Conservation (phyloP, 2,797 vertebrate genomes). For the Anolis apletophallus region DNA sequence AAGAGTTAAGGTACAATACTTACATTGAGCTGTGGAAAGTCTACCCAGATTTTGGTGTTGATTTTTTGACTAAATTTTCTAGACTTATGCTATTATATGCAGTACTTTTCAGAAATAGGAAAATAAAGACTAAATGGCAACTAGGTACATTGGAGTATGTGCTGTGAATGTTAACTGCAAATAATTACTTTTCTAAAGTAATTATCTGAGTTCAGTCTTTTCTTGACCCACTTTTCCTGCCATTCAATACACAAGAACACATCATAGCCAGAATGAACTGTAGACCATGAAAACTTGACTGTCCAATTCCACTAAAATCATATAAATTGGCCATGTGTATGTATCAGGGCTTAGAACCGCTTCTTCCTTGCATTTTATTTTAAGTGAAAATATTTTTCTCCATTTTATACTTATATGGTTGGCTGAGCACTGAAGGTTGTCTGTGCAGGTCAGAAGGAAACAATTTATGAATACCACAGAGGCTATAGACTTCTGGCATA, state of each 20-base stretch:
- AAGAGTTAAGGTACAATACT: too few species aligned
- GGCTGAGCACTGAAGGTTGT: not conserved
- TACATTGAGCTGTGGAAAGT: too few species aligned
- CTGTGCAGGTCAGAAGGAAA: constrained; percentile 19
- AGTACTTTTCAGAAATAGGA: not conserved
- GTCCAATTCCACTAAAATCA: not conserved
- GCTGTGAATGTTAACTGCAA: not conserved
- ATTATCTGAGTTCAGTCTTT: not conserved
- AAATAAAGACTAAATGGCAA: not conserved
- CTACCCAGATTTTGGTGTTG: too few species aligned
- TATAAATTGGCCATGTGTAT: not conserved
- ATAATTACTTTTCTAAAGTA: not conserved
- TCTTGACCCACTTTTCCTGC: not conserved
- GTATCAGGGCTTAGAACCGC: not conserved
- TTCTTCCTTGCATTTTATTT: constrained; percentile 56
- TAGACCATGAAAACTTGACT: not conserved
- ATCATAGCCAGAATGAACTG: too few species aligned
- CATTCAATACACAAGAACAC: not conserved
- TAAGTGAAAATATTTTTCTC: not conserved
- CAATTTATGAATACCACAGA: not conserved
- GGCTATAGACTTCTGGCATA: not conserved
- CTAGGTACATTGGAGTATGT: not conserved
- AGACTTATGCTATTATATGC: too few species aligned
- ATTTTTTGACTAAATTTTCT: too few species aligned
- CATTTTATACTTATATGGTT: not conserved